A percentile compares a stretch with the other conserved stretches of the same genome.
Conservation (phyloP, 1,140 invertebrate genomes). For the Elysia chlorotica region DNA sequence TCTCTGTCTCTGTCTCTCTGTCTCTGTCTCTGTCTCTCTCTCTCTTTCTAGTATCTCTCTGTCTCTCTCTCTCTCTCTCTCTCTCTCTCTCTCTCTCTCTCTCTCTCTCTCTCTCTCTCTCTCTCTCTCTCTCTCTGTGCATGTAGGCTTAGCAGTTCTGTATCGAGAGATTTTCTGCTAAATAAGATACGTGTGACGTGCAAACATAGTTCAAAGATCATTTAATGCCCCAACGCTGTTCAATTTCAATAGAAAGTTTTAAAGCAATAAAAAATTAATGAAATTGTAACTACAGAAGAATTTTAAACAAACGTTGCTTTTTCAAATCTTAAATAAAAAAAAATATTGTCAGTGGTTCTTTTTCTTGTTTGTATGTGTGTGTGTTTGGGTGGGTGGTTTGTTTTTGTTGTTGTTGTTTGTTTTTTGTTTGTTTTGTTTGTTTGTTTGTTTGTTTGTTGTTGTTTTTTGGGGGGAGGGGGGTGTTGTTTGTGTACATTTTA, state of each 20-base stretch:
- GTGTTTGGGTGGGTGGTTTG: not conserved
- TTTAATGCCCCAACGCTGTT: not conserved
- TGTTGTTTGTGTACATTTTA: not conserved
- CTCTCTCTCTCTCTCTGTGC: not conserved
- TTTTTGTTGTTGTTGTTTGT: not conserved
- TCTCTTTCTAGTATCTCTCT: not conserved
- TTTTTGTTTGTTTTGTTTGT: not conserved
- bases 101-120: not conserved
- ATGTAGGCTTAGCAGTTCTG: not conserved
- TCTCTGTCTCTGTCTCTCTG: not conserved
- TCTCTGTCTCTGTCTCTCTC: not conserved
- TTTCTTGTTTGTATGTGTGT: not conserved
- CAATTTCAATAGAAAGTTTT: not conserved
- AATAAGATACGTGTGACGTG: not conserved
- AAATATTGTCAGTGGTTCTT: too few species aligned
- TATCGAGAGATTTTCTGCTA: not conserved
- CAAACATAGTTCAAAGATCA: too few species aligned
- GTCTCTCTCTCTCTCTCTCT: slow-evolving; percentile 1
- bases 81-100: not conserved
- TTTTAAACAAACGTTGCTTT: not conserved
- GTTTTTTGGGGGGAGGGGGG: not conserved
- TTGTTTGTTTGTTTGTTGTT: not conserved
- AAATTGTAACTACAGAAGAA: not conserved
- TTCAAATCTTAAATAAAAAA: not conserved
- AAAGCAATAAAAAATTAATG: not conserved